These are phyloP conservation scores for Diadegma fenestrale DNA, from an alignment of 2,888 invertebrate species.

Conservation along the genomic window DNA sequence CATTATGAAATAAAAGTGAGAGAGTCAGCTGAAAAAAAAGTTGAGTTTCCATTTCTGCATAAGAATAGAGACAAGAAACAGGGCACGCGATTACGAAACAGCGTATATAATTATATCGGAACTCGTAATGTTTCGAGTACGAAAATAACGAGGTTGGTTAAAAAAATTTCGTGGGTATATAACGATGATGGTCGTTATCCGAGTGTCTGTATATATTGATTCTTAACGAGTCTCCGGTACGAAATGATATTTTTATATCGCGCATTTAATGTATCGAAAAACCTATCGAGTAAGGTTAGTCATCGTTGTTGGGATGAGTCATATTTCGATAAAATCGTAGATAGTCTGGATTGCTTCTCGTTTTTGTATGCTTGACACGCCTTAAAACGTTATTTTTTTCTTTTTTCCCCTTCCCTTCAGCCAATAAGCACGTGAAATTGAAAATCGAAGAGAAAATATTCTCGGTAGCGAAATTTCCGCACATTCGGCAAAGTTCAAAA, in stretches of 20 bases:
- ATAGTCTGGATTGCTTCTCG: conserved; percentile 43
- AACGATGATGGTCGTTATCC: conserved; percentile 37
- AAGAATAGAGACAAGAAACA: neutral
- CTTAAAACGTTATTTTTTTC: conserved; percentile 41
- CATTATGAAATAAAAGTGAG: neutral
- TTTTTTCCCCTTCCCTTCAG: conserved; percentile 18
- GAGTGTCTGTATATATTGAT: neutral
- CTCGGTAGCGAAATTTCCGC: neutral
- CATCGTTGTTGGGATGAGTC: conserved; percentile 62
- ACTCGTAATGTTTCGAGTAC: conserved; percentile 12
- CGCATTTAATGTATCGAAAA: conserved; percentile 3
- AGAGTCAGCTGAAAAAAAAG: neutral
- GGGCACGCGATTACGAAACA: neutral
- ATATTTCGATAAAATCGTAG: conserved; percentile 52
- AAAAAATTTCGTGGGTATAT: conserved; percentile 24
- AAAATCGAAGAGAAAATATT: neutral
- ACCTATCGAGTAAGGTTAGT: conserved; percentile 51
- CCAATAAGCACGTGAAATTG: conserved; percentile 4
- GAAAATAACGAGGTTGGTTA: neutral
- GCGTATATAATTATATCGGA: neutral
- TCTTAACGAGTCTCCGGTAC: conserved; percentile 27
- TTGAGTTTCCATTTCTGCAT: neutral
- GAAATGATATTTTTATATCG: conserved; percentile 18
- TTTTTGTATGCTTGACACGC: conserved; percentile 22
- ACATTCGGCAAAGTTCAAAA: neutral